Base-by-base conservation (phyloP, 2,113 vertebrate species). In the Protomyctophum bolini region DNA sequence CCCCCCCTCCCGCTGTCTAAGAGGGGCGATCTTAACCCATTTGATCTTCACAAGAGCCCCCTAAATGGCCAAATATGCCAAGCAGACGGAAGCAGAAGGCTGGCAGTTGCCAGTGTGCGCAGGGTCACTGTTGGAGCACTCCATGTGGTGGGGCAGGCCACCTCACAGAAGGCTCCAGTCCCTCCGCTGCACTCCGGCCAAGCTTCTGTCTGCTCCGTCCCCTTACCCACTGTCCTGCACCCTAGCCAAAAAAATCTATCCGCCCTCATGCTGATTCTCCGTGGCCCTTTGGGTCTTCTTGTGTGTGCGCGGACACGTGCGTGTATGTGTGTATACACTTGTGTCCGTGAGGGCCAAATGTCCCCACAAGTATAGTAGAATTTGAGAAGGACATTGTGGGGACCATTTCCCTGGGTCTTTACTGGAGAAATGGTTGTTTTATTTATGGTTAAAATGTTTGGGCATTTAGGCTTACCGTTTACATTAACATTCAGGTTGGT, bases 41-140 rank as follows among this genome's bases (percentile, higher is more conserved):
- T 95, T 97, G 96, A 98, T 98, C 98, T 96, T 96, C 94, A 92
- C 95, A 95, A 95, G 95, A 94, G 91, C 94, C 95, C 92, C 92
- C 93, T 98, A 98, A 98, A 97, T 95, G 97, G 95, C 95, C 95
- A 97, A 98, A 98, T 97, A 96, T 97, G 97, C 95, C 95, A 94
- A 92, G 94, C 95, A 94, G 95, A 96, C 94, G 94, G 94, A 95
- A 98, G 95, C 96, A 97, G 96, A 95, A 94, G 94, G 95, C 93
- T 86, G 95, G 93, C 96, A 95, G 95, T 96, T 96, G 96, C 95
- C 94, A 93, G 93, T 95, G 93, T 93, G 93, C 94, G 93, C 91
- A 88, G 93, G 96, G 96, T 96, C 95, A 95, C 93, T 91, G 90
- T 94, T 92, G 94, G 94, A 95, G 92, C 93, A 91, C 93, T 95